Conservation (phyloP, 2,797 vertebrate genomes). For the Malacoctenus gilli region DNA sequence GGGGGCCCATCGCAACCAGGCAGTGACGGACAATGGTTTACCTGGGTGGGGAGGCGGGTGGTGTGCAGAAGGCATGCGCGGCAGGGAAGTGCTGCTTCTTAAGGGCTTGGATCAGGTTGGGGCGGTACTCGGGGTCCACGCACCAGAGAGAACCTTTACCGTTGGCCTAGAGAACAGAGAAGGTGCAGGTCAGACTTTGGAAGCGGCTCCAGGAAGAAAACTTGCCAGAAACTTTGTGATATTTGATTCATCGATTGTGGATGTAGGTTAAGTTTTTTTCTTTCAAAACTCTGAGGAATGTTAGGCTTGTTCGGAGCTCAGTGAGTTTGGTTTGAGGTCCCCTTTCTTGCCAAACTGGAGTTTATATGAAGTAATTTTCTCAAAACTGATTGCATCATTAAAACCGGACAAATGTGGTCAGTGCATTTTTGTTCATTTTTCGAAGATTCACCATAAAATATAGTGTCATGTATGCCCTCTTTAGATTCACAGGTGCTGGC, state of each 20-base stretch:
- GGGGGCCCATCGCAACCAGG: too few relatives aligned
- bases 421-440: not conserved
- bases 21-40: conserved; percentile 59
- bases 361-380: not conserved
- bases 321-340: too few relatives aligned
- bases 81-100: conserved; percentile 97
- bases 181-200: conserved; percentile 22
- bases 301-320: too few relatives aligned
- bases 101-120: conserved; percentile 95
- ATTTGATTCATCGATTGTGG: too few relatives aligned
- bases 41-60: conserved; percentile 93
- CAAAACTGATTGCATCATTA: not conserved
- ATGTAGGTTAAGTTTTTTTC: too few relatives aligned
- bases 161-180: conserved; percentile 85
- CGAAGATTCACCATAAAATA: not conserved
- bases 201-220: not conserved
- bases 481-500: not conserved
- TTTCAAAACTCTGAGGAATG: too few relatives aligned
- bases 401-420: not conserved
- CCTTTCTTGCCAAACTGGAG: too few relatives aligned
- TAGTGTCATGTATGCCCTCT: not conserved
- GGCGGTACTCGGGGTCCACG: conserved; percentile 97
- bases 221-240: not conserved
- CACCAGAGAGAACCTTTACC: conserved; percentile 99
- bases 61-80: conserved; percentile 91